A percentile compares a stretch with the other conserved stretches of the same genome.
Evolutionary conservation across 2,888 invertebrate species (phyloP).

Genomic region (Drosophila neonasuta): DNA sequence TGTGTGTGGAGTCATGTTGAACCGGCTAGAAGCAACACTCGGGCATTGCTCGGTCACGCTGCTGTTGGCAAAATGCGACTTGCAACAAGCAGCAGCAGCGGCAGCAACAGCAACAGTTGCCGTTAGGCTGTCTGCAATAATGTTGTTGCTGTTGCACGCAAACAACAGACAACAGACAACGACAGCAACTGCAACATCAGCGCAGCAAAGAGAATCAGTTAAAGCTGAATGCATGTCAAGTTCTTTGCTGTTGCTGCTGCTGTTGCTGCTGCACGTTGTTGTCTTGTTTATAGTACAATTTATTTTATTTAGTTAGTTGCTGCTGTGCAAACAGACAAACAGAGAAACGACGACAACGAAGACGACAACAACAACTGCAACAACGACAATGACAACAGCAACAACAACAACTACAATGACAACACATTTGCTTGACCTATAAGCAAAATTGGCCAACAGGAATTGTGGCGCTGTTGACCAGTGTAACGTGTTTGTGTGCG

Average conservation of each 20-base stretch:
- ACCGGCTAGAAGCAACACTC: conserved; percentile 58
- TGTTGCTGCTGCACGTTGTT: conserved; percentile 37
- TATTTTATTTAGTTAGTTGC: conserved; percentile 69
- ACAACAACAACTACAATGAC: conserved; percentile 20
- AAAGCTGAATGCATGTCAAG: conserved; percentile 62
- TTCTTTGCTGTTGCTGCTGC: conserved; percentile 46
- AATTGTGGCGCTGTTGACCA: conserved; percentile 50
- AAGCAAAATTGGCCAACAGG: conserved; percentile 75
- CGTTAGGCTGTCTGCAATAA: conserved; percentile 57
- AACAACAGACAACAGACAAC: conserved; percentile 30
- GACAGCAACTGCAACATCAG: conserved; percentile 33
- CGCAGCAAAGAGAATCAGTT: conserved; percentile 45
- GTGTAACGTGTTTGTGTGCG: conserved; percentile 19
- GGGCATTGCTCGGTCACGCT: conserved; percentile 58
- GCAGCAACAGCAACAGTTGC: conserved; percentile 71
- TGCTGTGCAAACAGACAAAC: conserved; percentile 50
- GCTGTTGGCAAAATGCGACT: conserved; percentile 52
- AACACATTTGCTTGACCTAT: conserved; percentile 67
- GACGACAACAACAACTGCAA: conserved; percentile 21
- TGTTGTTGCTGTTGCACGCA: conserved; percentile 64
- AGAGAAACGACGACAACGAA: conserved; percentile 34
- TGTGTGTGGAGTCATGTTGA: conserved; percentile 57
- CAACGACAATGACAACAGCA: conserved; percentile 24
- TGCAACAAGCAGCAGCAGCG: conserved; percentile 55
- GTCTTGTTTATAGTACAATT: conserved; percentile 68